Evolutionary conservation across 2,888 invertebrate genomes (phyloP).

Genomic region (Lingula anatina): DNA sequence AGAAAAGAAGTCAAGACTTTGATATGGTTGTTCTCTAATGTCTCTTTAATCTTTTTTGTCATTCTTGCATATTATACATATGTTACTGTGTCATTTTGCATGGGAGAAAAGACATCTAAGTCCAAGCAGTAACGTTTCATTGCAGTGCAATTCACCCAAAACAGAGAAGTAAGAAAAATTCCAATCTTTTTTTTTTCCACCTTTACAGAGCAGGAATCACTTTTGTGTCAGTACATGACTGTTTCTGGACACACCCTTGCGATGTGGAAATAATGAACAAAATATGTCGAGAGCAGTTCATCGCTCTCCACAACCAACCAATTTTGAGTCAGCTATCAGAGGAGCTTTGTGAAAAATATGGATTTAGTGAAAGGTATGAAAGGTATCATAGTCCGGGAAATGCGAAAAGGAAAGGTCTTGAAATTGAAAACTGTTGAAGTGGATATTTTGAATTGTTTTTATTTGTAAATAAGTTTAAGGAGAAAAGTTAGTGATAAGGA

Average conservation of each 20-base stretch:
- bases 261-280: slow-evolving; percentile 83
- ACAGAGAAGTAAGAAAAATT: no score
- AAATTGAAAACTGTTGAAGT: not conserved
- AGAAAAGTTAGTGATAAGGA: not conserved
- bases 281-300: slow-evolving; percentile 93
- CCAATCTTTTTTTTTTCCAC: slow-evolving; percentile 7
- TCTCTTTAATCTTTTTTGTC: no score
- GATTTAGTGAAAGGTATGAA: slow-evolving; percentile 5
- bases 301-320: slow-evolving; percentile 88
- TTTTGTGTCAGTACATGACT: slow-evolving; percentile 97
- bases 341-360: slow-evolving; percentile 59
- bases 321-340: slow-evolving; percentile 81
- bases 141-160: no score
- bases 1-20: no score
- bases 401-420: not conserved
- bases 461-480: not conserved
- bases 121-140: no score
- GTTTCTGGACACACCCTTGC: slow-evolving; percentile 96
- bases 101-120: no score
- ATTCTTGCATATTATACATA: not conserved
- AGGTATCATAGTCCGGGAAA: slow-evolving; percentile 1
- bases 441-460: no score
- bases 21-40: no score
- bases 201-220: slow-evolving; percentile 65
- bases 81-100: not conserved